phyloP scores from a whole-genome alignment of 2,888 invertebrate genomes.

The Tiphia femorata region DNA sequence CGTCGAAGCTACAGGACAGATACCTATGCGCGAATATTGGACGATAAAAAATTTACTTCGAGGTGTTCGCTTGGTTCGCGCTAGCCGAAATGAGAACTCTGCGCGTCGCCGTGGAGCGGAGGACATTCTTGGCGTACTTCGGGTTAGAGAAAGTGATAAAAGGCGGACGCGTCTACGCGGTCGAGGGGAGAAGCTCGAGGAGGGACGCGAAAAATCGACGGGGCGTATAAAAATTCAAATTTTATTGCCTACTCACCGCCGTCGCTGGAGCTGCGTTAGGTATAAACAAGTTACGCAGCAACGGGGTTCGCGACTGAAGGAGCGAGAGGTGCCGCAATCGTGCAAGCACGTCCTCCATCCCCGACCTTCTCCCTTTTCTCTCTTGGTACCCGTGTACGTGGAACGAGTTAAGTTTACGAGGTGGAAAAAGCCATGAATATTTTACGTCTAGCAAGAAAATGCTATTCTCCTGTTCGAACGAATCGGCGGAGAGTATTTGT shows the following conservation, averaged over 20 bases:
- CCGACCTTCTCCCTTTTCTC: too few species aligned
- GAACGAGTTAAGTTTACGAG: slow-evolving; percentile 15
- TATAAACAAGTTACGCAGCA: neutral
- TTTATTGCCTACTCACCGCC: neutral
- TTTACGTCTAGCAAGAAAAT: slow-evolving; percentile 14
- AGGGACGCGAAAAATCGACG: neutral
- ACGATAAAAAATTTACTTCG: too few species aligned
- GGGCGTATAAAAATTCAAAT: neutral
- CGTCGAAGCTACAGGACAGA: too few species aligned
- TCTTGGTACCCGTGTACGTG: slow-evolving; percentile 6
- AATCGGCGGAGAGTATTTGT: neutral
- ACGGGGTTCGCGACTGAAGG: neutral
- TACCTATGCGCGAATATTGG: too few species aligned
- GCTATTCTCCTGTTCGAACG: neutral
- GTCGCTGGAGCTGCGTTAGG: neutral
- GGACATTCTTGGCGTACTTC: too few species aligned
- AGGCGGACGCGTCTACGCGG: neutral
- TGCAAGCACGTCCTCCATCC: too few species aligned
- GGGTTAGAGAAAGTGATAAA: neutral
- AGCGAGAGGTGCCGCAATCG: too few species aligned
- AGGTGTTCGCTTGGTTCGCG: too few species aligned
- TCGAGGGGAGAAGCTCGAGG: too few species aligned
- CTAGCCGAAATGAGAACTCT: too few species aligned
- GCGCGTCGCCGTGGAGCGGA: too few species aligned
- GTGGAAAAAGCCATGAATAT: slow-evolving; percentile 27